These are phyloP conservation scores for Petrocephalus sullivani DNA, from an alignment of 2,797 vertebrate genomes.

Conservation along the genomic window DNA sequence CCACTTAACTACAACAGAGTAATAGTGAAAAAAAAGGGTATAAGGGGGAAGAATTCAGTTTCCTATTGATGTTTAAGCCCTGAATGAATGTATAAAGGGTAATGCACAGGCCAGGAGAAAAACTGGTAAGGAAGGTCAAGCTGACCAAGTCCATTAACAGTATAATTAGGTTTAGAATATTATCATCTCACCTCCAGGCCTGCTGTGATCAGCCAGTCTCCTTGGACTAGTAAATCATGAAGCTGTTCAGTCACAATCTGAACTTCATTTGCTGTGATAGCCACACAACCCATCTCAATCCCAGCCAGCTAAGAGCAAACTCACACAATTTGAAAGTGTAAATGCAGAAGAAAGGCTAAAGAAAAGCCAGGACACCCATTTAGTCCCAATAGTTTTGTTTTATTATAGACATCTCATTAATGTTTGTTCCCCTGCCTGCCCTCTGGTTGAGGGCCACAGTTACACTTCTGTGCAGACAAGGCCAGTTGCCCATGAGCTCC, in stretches of 20 bases:
- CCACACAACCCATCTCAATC: not conserved
- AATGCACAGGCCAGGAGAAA: not conserved
- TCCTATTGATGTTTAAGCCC: not conserved
- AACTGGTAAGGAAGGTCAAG: not conserved
- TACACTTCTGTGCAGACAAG: constrained; percentile 19
- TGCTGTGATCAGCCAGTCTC: not conserved
- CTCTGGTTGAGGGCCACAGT: constrained; percentile 13
- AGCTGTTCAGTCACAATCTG: not conserved
- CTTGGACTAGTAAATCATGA: not conserved
- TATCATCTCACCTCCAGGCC: not conserved
- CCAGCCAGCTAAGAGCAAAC: not conserved
- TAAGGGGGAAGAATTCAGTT: not conserved
- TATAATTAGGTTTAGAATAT: not conserved
- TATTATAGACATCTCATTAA: constrained; percentile 19
- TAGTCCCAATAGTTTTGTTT: constrained; percentile 13
- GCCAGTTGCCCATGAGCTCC: not conserved
- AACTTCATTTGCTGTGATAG: not conserved
- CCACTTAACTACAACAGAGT: not conserved
- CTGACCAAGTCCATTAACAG: not conserved
- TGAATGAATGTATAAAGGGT: not conserved
- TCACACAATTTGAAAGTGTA: not conserved
- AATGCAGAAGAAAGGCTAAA: not conserved
- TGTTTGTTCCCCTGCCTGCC: constrained; percentile 16
- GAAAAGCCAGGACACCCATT: constrained; percentile 13
- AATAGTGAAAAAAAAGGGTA: not conserved